Conservation (phyloP, 2,113 vertebrate genomes). For the Tetraodon nigroviridis region DNA sequence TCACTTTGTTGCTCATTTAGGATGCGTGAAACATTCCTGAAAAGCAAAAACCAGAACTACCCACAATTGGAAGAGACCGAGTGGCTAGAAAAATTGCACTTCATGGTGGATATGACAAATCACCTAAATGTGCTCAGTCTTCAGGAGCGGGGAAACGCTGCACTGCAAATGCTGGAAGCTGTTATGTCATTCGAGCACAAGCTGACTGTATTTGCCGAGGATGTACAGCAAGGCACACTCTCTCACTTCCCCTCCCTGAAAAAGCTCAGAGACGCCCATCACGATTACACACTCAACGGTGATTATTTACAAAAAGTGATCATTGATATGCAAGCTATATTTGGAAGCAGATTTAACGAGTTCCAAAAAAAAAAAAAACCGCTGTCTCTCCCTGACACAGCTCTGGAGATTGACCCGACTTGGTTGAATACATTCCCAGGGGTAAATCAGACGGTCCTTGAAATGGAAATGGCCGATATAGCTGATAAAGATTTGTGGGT, state of each 20-base stretch:
- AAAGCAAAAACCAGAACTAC: slow-evolving; percentile 41
- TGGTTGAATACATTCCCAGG: slow-evolving; percentile 17
- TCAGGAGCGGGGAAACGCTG: slow-evolving; percentile 40
- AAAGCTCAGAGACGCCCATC: slow-evolving; percentile 37
- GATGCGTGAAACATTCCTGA: slow-evolving; percentile 41
- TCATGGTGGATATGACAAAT: slow-evolving; percentile 50
- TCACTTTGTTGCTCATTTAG: slow-evolving; percentile 37
- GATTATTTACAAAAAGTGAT: slow-evolving; percentile 33
- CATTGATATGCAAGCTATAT: slow-evolving; percentile 33
- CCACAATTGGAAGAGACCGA: slow-evolving; percentile 31
- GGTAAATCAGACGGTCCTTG: slow-evolving; percentile 28
- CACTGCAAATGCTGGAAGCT: slow-evolving; percentile 39
- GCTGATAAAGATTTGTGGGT: slow-evolving; percentile 45
- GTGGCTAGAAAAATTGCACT: slow-evolving; percentile 43
- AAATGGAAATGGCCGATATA: slow-evolving; percentile 43
- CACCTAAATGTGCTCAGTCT: slow-evolving; percentile 36
- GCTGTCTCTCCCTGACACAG: neutral
- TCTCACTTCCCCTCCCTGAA: slow-evolving; percentile 45
- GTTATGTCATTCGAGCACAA: slow-evolving; percentile 41
- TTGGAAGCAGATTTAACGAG: slow-evolving; percentile 22
- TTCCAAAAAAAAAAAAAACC: slow-evolving; percentile 35
- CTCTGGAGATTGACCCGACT: slow-evolving; percentile 2
- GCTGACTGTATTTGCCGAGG: slow-evolving; percentile 31
- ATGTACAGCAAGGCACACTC: slow-evolving; percentile 29
- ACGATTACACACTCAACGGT: slow-evolving; percentile 6